Conservation (phyloP, 2,888 invertebrate genomes). For the Acronicta psi region DNA sequence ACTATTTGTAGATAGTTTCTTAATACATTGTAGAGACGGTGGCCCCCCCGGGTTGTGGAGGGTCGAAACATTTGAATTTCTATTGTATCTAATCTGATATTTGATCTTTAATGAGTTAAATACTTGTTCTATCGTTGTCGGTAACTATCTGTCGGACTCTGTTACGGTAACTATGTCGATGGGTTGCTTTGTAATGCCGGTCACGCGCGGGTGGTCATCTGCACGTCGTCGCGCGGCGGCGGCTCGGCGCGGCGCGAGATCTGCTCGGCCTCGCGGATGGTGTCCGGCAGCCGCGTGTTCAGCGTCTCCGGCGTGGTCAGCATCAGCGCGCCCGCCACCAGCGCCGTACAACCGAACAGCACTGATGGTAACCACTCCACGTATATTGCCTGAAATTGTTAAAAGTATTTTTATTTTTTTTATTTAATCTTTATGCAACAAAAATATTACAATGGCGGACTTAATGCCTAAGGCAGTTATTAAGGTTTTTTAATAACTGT, state of each 20-base stretch:
- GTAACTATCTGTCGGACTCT: background rate
- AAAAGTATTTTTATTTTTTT: too few relatives aligned
- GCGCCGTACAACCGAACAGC: slow-evolving; percentile 88
- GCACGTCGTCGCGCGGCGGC: slow-evolving; percentile 55
- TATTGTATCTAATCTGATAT: too few relatives aligned
- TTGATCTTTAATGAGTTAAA: too few relatives aligned
- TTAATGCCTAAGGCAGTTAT: too few relatives aligned
- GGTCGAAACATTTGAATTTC: too few relatives aligned
- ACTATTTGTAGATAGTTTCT: too few relatives aligned
- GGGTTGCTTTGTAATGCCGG: background rate
- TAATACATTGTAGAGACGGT: too few relatives aligned
- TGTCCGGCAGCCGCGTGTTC: slow-evolving; percentile 89
- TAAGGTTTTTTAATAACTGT: too few relatives aligned
- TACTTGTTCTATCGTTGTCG: background rate
- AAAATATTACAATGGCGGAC: too few relatives aligned
- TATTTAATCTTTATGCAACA: too few relatives aligned
- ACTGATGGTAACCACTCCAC: slow-evolving; percentile 88
- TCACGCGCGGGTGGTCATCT: slow-evolving; percentile 60
- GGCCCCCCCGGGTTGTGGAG: too few relatives aligned
- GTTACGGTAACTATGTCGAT: background rate
- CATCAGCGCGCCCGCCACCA: slow-evolving; percentile 88
- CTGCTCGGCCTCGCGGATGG: slow-evolving; percentile 89
- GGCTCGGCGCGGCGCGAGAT: slow-evolving; percentile 62
- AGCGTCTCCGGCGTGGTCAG: slow-evolving; percentile 91
- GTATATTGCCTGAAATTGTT: slow-evolving; percentile 80